Evolutionary conservation across 2,113 vertebrate species (phyloP), one percentile per base, ranked within the genome.

Genomic region (Oryzias melastigma): DNA sequence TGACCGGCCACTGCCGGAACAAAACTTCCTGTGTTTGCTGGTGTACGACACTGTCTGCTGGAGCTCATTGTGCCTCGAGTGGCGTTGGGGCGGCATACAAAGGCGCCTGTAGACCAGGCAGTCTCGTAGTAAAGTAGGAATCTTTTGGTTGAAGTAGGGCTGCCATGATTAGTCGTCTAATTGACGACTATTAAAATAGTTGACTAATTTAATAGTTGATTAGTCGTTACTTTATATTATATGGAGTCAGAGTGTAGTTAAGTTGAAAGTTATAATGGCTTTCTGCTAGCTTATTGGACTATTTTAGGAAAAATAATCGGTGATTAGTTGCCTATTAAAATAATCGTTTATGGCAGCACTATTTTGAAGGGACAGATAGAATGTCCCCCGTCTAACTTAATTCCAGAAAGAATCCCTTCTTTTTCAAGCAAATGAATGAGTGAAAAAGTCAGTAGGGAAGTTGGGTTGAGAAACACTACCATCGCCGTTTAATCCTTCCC

Each of bases 11-110:
- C 73, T 18, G 71, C 14, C 65, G 18, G 67, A 84, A 88, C 80
- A 89, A 72, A 81, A 76, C 64, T 73, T 53, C 58, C 67, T 75
- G 76, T 88, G 84, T 85, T 4, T 18, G 43, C 19, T 2, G 18
- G 3, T 58, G 44, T 53, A 17, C 15, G 24, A 40, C 24, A 14
- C 53, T 60, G 65, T 58, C 49, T 63, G 70, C 61, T 42, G 67
- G 5, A 60, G 59, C 73, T 75, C 72, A 57, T 63, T 58, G 65
- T 75, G 73, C 61, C 50, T 56, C 7, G 17, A 73, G 52, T 71
- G 61, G 68, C 45, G 64, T 73, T 15, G 52, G 61, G 65, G 75
- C 62, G 65, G 78, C 62, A 84, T 75, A 73, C 53, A 73, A 56
- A 81, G 65, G 52, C 68, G 45, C 56, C 44, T 44, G 45, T 51